Evolutionary conservation across 2,797 vertebrate species (phyloP).

Genomic region (Acomys russatus): DNA sequence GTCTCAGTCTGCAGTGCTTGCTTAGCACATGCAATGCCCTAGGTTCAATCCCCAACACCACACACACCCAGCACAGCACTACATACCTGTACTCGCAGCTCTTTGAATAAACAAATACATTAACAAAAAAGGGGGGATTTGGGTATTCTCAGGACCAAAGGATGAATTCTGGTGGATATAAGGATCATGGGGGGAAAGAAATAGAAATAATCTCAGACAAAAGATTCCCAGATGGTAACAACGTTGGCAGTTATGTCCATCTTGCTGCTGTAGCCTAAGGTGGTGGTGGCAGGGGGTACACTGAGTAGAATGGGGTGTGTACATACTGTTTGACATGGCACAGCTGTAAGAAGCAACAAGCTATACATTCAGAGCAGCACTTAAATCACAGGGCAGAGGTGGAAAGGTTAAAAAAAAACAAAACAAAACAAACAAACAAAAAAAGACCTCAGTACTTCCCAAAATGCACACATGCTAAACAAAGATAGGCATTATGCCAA

Average conservation of each 20-base stretch:
- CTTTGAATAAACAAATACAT: neutral
- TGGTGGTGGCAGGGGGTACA: neutral
- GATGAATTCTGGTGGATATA: neutral
- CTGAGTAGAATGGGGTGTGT: neutral
- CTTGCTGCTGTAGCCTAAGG: neutral
- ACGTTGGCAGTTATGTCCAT: neutral
- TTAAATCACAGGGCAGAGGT: slow-evolving; percentile 11
- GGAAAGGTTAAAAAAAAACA: neutral
- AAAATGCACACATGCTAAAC: neutral
- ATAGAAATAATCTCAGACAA: neutral
- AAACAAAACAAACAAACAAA: neutral
- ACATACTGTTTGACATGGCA: no score
- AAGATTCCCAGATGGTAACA: neutral
- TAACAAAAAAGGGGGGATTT: neutral
- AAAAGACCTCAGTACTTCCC: neutral
- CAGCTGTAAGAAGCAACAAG: neutral
- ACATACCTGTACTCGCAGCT: neutral
- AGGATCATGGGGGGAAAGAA: neutral
- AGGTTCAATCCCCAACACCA: neutral
- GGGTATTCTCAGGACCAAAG: neutral
- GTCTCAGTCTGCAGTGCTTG: neutral
- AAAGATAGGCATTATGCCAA: neutral
- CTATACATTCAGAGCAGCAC: neutral
- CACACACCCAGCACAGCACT: no score
- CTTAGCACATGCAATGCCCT: neutral